phyloP scores from a whole-genome alignment of 2,797 vertebrate species.

The Diplodus puntazzo region DNA sequence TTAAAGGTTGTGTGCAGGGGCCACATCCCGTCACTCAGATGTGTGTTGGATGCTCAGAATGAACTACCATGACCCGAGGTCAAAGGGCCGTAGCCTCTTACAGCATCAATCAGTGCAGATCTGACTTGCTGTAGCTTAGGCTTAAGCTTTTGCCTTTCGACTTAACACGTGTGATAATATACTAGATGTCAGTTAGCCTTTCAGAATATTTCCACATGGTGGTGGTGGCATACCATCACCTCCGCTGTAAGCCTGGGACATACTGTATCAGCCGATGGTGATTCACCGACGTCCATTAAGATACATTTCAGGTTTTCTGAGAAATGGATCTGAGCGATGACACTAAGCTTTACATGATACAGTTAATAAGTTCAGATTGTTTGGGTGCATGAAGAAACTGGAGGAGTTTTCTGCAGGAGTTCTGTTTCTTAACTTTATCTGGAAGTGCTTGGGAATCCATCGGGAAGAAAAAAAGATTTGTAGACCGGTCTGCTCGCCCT shows the following conservation, averaged over 20 bases:
- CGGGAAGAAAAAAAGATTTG: not conserved
- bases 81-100: slow-evolving; percentile 2
- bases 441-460: not conserved
- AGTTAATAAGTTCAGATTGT: no score
- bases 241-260: slow-evolving; percentile 1
- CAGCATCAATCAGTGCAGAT: slow-evolving; percentile 41
- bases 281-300: slow-evolving; percentile 2
- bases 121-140: slow-evolving; percentile 32
- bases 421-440: not conserved
- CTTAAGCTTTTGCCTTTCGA: slow-evolving; percentile 32
- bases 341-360: not conserved
- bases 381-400: not conserved
- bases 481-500: not conserved
- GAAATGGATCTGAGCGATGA: not conserved
- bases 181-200: not conserved
- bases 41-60: not conserved
- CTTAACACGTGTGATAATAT: slow-evolving; percentile 32
- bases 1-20: not conserved
- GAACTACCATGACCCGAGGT: slow-evolving; percentile 16
- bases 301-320: slow-evolving; percentile 1
- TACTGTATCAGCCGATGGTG: not conserved
- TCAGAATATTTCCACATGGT: not conserved
- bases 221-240: not conserved
- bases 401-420: not conserved
- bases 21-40: not conserved